Evolutionary conservation across 2,113 vertebrate species (phyloP).

Genomic region (Ctenomys sociabilis): DNA sequence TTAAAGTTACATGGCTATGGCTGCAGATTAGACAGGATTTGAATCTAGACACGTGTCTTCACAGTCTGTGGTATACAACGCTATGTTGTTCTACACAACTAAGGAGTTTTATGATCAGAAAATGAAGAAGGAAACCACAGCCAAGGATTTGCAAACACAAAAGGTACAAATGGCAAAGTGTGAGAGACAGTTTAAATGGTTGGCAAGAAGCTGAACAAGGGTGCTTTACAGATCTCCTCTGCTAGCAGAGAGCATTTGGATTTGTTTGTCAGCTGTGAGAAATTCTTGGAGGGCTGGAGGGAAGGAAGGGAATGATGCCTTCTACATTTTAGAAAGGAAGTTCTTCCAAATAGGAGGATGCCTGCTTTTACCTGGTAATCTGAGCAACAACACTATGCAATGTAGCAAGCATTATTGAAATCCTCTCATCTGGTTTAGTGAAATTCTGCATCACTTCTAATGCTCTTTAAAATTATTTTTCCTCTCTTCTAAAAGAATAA

Average conservation of each 20-base stretch:
- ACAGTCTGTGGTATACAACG: neutral
- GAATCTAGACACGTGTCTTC: neutral
- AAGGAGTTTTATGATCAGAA: neutral
- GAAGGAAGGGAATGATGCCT: neutral
- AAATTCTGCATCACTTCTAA: no score
- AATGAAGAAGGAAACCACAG: accelerated
- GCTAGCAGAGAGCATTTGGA: neutral
- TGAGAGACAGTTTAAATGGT: neutral
- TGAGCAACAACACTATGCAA: no score
- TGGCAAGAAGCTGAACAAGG: neutral
- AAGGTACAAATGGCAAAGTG: accelerated
- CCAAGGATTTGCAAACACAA: neutral
- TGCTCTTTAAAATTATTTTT: no score
- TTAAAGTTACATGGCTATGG: neutral
- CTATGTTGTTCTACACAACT: accelerated
- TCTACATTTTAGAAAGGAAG: neutral
- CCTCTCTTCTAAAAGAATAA: no score
- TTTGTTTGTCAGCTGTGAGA: neutral
- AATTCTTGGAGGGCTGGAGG: neutral
- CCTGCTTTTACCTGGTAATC: no score
- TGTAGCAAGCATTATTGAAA: no score
- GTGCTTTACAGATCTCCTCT: no score
- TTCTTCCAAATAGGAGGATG: neutral
- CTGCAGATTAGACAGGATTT: neutral
- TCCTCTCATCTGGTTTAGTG: no score